Conservation (phyloP, 1,140 invertebrate genomes). For the Forficula auricularia region DNA sequence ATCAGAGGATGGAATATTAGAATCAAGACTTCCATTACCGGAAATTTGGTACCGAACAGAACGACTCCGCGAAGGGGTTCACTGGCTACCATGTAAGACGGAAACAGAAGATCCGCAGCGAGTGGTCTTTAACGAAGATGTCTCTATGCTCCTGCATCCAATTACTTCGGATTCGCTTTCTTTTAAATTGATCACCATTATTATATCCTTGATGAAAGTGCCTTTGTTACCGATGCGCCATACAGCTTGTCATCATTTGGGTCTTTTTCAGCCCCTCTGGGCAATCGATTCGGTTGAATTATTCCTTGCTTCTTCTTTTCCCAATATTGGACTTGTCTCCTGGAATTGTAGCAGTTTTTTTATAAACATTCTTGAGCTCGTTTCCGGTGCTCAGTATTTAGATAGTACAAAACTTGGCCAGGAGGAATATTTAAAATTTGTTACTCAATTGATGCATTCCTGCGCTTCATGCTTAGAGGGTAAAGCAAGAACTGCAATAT, state of each 20-base stretch:
- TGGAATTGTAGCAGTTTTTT: neutral
- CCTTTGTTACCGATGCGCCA: slow-evolving; percentile 34
- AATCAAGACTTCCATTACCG: slow-evolving; percentile 40
- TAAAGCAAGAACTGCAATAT: slow-evolving; percentile 26
- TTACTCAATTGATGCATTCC: slow-evolving; percentile 24
- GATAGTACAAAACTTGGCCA: slow-evolving; percentile 34
- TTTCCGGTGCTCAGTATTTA: slow-evolving; percentile 35
- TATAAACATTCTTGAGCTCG: slow-evolving; percentile 6
- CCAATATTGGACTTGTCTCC: neutral
- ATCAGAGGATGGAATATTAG: slow-evolving; percentile 41
- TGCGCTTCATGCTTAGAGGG: slow-evolving; percentile 23
- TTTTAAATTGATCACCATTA: slow-evolving; percentile 32
- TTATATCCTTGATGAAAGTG: slow-evolving; percentile 35
- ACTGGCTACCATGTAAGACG: slow-evolving; percentile 33
- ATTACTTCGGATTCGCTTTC: slow-evolving; percentile 32
- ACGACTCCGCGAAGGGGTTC: slow-evolving; percentile 37
- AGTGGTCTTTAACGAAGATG: slow-evolving; percentile 39
- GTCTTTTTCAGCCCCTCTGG: slow-evolving; percentile 30
- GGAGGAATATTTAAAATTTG: slow-evolving; percentile 35
- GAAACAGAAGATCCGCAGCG: slow-evolving; percentile 33
- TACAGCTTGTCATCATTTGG: slow-evolving; percentile 24
- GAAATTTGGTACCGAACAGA: slow-evolving; percentile 48
- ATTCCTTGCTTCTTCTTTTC: slow-evolving; percentile 22
- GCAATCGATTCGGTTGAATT: slow-evolving; percentile 31
- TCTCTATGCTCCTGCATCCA: slow-evolving; percentile 42